phyloP scores from a whole-genome alignment of 2,113 vertebrate species.

The Gallinago undulata region DNA sequence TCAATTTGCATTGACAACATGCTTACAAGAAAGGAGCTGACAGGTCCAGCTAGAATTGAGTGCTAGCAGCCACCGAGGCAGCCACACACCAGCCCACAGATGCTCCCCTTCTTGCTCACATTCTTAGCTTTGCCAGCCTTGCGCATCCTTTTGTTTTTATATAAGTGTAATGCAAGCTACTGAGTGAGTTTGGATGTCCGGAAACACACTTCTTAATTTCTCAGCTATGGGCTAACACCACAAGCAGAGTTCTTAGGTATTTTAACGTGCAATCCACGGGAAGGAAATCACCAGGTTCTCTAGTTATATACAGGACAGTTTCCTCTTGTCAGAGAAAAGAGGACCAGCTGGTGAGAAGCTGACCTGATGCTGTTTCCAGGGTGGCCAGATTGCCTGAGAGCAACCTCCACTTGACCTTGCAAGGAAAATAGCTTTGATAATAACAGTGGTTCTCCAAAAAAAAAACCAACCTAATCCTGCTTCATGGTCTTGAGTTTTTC shows the following conservation, averaged over 20 bases:
- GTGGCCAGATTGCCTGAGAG: not conserved
- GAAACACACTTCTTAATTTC: not conserved
- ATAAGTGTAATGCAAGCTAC: not conserved
- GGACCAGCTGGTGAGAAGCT: not conserved
- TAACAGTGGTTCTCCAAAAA: not conserved
- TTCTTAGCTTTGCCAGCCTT: not conserved
- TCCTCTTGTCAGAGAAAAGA: not conserved
- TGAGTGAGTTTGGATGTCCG: not conserved
- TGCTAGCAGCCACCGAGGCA: not conserved
- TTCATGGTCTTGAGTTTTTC: not conserved
- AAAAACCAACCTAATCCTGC: not conserved
- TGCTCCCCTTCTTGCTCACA: not conserved
- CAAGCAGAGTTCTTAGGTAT: not conserved
- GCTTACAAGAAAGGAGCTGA: not conserved
- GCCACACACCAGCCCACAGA: not conserved
- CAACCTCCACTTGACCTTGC: not conserved
- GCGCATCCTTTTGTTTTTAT: not conserved
- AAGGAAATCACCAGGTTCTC: not conserved
- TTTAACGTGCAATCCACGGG: not conserved
- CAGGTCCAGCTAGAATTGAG: constrained; percentile 7
- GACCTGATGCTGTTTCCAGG: not conserved
- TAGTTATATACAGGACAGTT: not conserved
- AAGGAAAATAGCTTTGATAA: not conserved
- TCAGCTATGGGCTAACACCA: not conserved
- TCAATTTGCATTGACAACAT: constrained; percentile 8